A percentile compares a stretch with the other conserved stretches of the same genome.
Conservation (phyloP, 2,888 invertebrate species). For the Cylindroiulus punctatus region DNA sequence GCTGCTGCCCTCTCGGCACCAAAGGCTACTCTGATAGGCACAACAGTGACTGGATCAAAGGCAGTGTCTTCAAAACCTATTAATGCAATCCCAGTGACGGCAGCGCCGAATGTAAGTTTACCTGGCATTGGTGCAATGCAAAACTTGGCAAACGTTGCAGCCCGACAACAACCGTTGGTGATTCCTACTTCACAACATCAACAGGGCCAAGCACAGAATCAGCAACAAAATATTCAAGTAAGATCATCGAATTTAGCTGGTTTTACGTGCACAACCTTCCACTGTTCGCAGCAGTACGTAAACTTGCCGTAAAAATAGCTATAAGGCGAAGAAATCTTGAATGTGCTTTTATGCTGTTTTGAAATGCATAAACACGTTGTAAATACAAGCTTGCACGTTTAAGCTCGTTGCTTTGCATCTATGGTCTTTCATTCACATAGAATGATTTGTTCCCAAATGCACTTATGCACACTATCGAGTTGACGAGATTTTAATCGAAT, state of each 20-base stretch:
- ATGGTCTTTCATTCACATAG: no score
- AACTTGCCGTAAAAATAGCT: no score
- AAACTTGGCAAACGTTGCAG: conserved; percentile 63
- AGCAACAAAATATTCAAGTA: conserved; percentile 52
- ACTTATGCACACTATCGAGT: no score
- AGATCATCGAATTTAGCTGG: not conserved
- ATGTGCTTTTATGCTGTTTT: no score
- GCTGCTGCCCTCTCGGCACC: conserved; percentile 59
- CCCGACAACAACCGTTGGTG: conserved; percentile 63
- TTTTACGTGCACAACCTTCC: no score
- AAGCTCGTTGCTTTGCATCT: no score
- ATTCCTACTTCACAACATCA: conserved; percentile 60
- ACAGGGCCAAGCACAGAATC: conserved; percentile 39
- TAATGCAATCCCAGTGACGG: not conserved
- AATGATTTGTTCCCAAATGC: no score
- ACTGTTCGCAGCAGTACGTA: no score
- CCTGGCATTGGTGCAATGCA: conserved; percentile 62
- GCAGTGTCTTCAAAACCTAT: conserved; percentile 49
- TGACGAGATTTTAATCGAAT: no score
- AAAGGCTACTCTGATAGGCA: conserved; percentile 43
- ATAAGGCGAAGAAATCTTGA: no score
- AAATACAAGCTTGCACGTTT: no score
- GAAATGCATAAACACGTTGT: no score
- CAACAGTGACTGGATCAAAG: conserved; percentile 52
- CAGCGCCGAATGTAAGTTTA: not conserved